phyloP scores from a whole-genome alignment of 2,888 invertebrate species.

The Pseudoips prasinana region DNA sequence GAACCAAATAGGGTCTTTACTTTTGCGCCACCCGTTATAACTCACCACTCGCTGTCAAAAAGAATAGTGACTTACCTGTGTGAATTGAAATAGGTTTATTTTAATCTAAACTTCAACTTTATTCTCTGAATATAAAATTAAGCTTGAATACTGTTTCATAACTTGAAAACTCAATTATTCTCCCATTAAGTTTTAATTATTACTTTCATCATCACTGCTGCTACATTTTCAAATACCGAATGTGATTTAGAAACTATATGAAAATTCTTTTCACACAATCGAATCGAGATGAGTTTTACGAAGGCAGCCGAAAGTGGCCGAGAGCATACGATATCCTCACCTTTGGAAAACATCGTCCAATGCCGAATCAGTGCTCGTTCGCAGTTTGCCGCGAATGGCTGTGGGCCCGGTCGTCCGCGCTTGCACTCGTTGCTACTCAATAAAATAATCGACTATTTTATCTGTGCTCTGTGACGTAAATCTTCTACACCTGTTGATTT shows the following conservation, averaged over 20 bases:
- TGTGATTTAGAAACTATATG: conserved; percentile 55
- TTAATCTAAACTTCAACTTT: no score
- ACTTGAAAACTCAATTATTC: no score
- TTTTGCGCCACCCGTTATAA: no score
- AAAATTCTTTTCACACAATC: conserved; percentile 68
- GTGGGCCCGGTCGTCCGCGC: conserved; percentile 32
- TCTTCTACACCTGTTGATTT: conserved; percentile 50
- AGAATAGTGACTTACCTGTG: no score
- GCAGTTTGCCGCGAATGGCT: conserved; percentile 50
- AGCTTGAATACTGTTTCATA: no score
- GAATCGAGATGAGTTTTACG: conserved; percentile 70
- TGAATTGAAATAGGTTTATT: no score
- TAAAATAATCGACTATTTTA: conserved; percentile 51
- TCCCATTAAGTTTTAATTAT: no score
- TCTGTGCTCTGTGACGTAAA: conserved; percentile 55
- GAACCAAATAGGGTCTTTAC: no score
- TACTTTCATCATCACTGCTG: no score
- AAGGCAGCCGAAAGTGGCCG: conserved; percentile 60
- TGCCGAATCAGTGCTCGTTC: conserved; percentile 74
- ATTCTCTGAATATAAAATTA: no score
- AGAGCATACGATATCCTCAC: conserved; percentile 69
- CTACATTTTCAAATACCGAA: no score
- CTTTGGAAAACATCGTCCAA: conserved; percentile 74
- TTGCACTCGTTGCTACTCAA: conserved; percentile 46
- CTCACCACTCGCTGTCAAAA: no score